phyloP scores from a whole-genome alignment of 2,888 invertebrate genomes.

The Fragum whitleyi region DNA sequence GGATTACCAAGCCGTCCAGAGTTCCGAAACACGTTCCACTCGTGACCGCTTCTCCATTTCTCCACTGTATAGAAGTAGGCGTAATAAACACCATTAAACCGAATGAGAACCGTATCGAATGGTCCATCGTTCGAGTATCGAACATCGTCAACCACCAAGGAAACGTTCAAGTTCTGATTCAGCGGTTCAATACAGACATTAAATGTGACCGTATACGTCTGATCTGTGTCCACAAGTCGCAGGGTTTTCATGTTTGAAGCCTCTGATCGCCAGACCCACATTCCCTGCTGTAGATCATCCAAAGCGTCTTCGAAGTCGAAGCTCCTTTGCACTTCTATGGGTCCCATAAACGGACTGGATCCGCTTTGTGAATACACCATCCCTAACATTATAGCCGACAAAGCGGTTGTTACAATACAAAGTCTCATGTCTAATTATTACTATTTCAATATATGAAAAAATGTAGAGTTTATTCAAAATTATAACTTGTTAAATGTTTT shows the following conservation, averaged over 20 bases:
- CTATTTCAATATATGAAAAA: too few species aligned
- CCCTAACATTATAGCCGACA: not conserved
- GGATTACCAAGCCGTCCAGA: slow-evolving; percentile 34
- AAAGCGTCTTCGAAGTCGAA: slow-evolving; percentile 49
- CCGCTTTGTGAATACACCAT: not conserved
- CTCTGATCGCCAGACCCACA: slow-evolving; percentile 54
- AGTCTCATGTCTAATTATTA: too few species aligned
- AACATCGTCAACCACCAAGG: slow-evolving; percentile 42
- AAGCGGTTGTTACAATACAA: too few species aligned
- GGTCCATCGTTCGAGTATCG: slow-evolving; percentile 60
- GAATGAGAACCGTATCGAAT: slow-evolving; percentile 32
- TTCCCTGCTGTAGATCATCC: slow-evolving; percentile 20
- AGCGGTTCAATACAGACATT: slow-evolving; percentile 40
- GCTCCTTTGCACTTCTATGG: slow-evolving; percentile 45
- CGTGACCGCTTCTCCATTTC: slow-evolving; percentile 48
- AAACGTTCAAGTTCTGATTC: slow-evolving; percentile 25
- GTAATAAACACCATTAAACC: slow-evolving; percentile 22
- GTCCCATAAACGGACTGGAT: not conserved
- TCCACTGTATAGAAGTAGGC: slow-evolving; percentile 44
- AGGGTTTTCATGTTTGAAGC: slow-evolving; percentile 43
- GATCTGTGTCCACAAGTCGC: slow-evolving; percentile 32
- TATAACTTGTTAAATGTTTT: not conserved
- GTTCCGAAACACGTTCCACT: slow-evolving; percentile 59
- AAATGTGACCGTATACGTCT: slow-evolving; percentile 24
- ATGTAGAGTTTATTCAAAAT: not conserved